Conservation (phyloP, 1,140 invertebrate genomes). For the Drosophila erecta region DNA sequence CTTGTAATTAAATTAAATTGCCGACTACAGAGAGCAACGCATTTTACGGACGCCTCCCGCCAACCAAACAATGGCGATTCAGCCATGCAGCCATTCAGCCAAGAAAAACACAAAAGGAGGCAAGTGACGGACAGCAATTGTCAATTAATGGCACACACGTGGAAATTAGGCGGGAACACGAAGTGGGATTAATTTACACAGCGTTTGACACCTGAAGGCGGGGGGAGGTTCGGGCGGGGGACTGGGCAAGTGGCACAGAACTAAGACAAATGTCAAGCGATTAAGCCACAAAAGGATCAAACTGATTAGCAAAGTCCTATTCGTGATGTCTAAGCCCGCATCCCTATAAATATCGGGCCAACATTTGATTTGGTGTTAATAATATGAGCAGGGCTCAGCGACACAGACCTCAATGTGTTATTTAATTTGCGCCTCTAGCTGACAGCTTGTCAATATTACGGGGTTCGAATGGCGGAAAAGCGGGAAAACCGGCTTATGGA, state of each 20-base stretch:
- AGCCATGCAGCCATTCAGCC: not conserved
- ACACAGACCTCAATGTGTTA: conserved; percentile 59
- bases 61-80: conserved; percentile 26
- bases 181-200: conserved; percentile 70
- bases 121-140: conserved; percentile 38
- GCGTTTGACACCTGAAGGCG: conserved; percentile 55
- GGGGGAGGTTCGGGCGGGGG: not conserved
- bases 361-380: conserved; percentile 75
- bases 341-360: conserved; percentile 33
- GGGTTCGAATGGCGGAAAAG: not conserved
- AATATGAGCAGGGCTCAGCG: conserved; percentile 68
- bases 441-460: conserved; percentile 55
- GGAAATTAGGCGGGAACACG: conserved; percentile 59
- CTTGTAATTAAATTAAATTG: conserved; percentile 82
- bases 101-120: conserved; percentile 19
- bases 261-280: conserved; percentile 81
- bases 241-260: conserved; percentile 28
- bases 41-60: conserved; percentile 25
- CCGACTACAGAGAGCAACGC: conserved; percentile 38
- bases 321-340: conserved; percentile 11
- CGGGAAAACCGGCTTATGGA: conserved; percentile 42
- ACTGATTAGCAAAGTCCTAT: conserved; percentile 77
- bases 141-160: conserved; percentile 68
- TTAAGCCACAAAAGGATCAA: conserved; percentile 78
- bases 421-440: conserved; percentile 71